These are phyloP conservation scores for Drosophila mayaguana DNA, from an alignment of 2,888 invertebrate genomes.

Conservation along the genomic window DNA sequence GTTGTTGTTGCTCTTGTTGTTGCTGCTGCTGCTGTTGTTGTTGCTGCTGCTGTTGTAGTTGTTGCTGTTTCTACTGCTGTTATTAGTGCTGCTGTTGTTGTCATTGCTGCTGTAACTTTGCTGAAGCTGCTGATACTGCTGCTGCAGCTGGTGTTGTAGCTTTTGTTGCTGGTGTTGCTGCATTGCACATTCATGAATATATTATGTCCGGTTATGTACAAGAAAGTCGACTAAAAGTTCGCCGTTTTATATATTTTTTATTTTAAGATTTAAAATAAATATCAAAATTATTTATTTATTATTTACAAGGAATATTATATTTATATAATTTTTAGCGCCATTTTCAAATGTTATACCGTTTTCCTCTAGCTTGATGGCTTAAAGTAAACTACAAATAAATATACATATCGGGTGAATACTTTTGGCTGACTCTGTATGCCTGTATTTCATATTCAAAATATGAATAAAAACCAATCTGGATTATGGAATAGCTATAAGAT, in stretches of 20 bases:
- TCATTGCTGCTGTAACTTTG: too few species aligned
- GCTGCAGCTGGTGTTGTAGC: neutral
- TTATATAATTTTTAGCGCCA: neutral
- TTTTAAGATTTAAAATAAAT: neutral
- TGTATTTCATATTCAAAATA: too few species aligned
- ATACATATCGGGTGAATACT: too few species aligned
- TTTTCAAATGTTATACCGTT: too few species aligned
- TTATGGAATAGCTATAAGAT: neutral
- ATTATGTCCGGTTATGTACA: neutral
- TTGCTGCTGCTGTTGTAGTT: slow-evolving; percentile 13
- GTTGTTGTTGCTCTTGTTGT: slow-evolving; percentile 37
- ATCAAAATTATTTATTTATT: too few species aligned
- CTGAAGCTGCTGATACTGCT: too few species aligned
- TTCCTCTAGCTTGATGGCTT: too few species aligned
- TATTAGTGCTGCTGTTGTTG: slow-evolving; percentile 18
- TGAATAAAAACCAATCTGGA: too few species aligned
- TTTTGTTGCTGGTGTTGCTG: neutral
- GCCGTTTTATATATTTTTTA: neutral
- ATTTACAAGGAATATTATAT: neutral
- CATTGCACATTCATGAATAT: slow-evolving; percentile 30
- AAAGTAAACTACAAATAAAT: too few species aligned
- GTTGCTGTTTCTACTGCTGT: slow-evolving; percentile 25
- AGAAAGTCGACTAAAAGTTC: neutral
- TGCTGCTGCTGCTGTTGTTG: slow-evolving; percentile 38
- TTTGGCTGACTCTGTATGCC: too few species aligned